Evolutionary conservation across 1,140 invertebrate genomes (phyloP), one percentile per base, ranked within the genome.

Genomic region (Philaenus spumarius): DNA sequence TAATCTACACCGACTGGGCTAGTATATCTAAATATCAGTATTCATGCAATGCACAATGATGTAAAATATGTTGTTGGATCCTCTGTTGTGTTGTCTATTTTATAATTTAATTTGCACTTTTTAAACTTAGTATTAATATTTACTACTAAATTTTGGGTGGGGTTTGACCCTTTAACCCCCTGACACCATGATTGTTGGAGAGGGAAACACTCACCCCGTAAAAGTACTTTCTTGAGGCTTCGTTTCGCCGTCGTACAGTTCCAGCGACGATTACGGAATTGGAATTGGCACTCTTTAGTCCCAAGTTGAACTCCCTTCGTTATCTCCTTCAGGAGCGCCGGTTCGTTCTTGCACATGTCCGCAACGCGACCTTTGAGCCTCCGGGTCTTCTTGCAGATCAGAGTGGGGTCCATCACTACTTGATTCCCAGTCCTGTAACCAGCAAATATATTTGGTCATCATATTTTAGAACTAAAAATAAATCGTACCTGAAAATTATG

Each of bases 341-440:
- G 84, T 71, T 87, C 84, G 68, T 85, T 85, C n/a, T 73, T 73
- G 66, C 90, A 89, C 66, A 93, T 89, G 65, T 89, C 71, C 11
- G 66, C 68, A 37, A 73, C 60, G 73, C 82, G 22, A 79, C 82
- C 66, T 90, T 78, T 68, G 85, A 87, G 35, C 86, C 87, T 50
- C 14, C 87, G 78, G 43, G 83, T 84, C 74, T 91, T 89, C 64
- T 85, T 86, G 74, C 93, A 96, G 62, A 94, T 83, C 71, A 87
- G 81, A 70, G 85, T 84, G 47, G 90, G 89, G 75, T 96, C 91
- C 77, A 95, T 82, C 64, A 94, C 82, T 67, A 93, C 79, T 68
- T 90, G 88, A 73, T 83, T 91, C 68, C 85, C 80, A 67, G 83
- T 83, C 85, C 86, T 89, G 73, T 14, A 71, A 71, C 52, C 66